Conservation (phyloP, 2,888 invertebrate species). For the Hyposoter didymator region DNA sequence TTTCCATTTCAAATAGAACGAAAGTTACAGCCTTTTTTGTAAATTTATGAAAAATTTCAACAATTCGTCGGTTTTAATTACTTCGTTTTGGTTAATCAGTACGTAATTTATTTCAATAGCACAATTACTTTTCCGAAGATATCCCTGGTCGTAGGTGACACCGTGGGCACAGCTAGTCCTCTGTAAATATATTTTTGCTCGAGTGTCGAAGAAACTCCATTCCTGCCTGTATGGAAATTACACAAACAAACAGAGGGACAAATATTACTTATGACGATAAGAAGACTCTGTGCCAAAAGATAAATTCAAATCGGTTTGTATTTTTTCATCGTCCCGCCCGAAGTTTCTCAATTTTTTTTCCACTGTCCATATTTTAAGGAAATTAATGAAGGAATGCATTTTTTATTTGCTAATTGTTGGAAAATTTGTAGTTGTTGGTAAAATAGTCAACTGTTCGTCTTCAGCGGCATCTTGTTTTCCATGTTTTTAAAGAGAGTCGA, state of each 20-base stretch:
- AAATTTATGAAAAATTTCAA: no score
- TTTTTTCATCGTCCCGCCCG: slow-evolving; percentile 48
- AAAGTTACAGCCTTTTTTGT: no score
- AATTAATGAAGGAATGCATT: neutral
- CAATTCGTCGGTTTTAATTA: no score
- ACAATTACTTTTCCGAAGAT: neutral
- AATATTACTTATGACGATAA: slow-evolving; percentile 70
- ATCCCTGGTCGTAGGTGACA: no score
- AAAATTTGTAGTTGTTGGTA: neutral
- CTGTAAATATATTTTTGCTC: slow-evolving; percentile 25
- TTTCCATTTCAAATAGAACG: no score
- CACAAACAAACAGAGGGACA: slow-evolving; percentile 63
- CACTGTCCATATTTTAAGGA: neutral
- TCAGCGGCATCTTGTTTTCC: no score
- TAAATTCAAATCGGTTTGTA: slow-evolving; percentile 76
- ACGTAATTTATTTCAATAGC: neutral
- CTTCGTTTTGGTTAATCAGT: no score
- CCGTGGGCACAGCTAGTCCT: neutral
- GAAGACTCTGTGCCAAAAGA: slow-evolving; percentile 69
- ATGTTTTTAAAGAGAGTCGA: neutral
- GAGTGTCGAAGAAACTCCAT: slow-evolving; percentile 48
- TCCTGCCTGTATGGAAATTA: slow-evolving; percentile 61
- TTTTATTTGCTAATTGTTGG: neutral
- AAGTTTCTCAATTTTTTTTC: neutral
- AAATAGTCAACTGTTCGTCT: neutral